Conservation (phyloP, 2,888 invertebrate genomes). For the Cataglyphis albicans region DNA sequence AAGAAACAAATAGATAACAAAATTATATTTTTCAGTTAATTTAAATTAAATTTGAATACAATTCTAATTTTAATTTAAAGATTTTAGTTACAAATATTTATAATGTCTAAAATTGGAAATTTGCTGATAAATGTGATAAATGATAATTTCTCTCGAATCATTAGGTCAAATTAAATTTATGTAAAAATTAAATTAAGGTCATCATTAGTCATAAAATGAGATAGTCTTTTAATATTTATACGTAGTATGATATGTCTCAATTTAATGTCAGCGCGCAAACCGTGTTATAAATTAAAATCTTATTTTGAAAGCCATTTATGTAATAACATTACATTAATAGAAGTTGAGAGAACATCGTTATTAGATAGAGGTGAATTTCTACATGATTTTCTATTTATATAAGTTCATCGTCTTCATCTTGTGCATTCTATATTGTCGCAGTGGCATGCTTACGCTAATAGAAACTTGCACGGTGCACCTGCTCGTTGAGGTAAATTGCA, state of each 20-base stretch:
- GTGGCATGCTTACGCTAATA: not conserved
- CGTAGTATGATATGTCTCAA: not conserved
- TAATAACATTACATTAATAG: constrained; percentile 22
- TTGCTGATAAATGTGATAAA: not conserved
- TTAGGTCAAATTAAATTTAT: not conserved
- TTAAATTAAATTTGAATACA: not conserved
- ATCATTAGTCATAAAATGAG: not conserved
- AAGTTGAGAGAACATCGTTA: constrained; percentile 21
- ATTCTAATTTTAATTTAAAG: not conserved
- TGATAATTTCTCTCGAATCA: not conserved
- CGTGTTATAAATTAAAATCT: constrained; percentile 21
- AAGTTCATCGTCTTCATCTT: constrained; percentile 4
- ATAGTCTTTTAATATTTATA: not conserved
- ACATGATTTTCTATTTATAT: not conserved
- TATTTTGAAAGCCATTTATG: constrained; percentile 1
- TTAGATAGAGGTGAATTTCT: constrained; percentile 7
- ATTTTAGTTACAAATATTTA: not conserved
- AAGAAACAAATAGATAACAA: not conserved
- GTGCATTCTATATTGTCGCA: not conserved
- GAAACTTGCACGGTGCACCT: constrained; percentile 29
- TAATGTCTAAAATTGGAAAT: not conserved
- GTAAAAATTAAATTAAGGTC: not conserved
- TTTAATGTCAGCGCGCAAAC: not conserved
- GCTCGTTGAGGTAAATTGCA: constrained; percentile 36
- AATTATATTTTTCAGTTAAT: not conserved